Percentiles rank a stretch among this genome's conserved stretches.
Conservation (phyloP, 2,888 invertebrate species). For the Stenchaetothrips biformis region DNA sequence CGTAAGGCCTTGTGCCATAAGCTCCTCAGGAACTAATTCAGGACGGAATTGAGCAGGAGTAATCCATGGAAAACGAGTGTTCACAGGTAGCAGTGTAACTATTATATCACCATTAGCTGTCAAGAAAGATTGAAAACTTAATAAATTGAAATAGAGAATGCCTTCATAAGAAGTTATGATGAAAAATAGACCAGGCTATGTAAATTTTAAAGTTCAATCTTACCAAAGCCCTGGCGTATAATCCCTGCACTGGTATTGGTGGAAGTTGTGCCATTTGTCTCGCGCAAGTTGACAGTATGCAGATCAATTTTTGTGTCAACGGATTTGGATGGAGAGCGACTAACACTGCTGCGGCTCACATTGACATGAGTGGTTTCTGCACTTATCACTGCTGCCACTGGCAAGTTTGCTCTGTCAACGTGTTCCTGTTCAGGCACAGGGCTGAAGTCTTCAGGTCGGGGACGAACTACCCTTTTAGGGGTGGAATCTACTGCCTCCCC, state of each 20-base stretch:
- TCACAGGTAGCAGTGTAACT: constrained; percentile 82
- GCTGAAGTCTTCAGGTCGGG: constrained; percentile 1
- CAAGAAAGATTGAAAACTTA: constrained; percentile 36
- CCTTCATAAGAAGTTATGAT: not conserved
- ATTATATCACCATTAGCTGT: constrained; percentile 87
- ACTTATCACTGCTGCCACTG: constrained; percentile 1
- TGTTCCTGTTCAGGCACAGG: not conserved
- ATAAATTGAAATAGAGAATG: not conserved
- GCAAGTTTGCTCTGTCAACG: not conserved
- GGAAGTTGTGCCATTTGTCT: not conserved
- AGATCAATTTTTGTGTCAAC: not conserved
- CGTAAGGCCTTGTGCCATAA: constrained; percentile 89
- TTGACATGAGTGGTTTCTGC: constrained; percentile 9
- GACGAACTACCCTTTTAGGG: not conserved
- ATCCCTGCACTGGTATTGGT: not conserved
- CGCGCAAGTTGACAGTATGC: not conserved
- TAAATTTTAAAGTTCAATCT: not conserved
- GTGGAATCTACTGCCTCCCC: not conserved
- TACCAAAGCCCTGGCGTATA: not conserved
- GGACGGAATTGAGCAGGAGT: constrained; percentile 87
- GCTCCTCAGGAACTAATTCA: constrained; percentile 87
- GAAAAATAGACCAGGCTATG: not conserved
- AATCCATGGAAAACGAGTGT: constrained; percentile 86
- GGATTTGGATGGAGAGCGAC: not conserved
- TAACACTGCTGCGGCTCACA: constrained; percentile 8